Conservation (phyloP, 2,888 invertebrate species). For the Latrodectus elegans region DNA sequence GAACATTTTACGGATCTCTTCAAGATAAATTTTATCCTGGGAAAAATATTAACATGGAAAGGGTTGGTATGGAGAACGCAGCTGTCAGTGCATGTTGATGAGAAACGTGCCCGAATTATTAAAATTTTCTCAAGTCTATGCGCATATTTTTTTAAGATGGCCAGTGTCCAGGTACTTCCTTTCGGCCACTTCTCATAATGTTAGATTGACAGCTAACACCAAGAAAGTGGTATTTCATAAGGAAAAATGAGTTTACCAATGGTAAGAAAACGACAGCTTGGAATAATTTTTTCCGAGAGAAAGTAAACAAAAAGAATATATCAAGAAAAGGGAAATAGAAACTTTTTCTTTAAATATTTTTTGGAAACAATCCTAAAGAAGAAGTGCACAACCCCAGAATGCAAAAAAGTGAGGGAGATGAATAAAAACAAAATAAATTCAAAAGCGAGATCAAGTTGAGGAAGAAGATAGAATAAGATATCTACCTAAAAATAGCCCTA, state of each 20-base stretch:
- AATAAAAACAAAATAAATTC: slow-evolving; percentile 57
- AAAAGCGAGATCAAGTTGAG: slow-evolving; percentile 58
- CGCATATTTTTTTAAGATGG: slow-evolving; percentile 59
- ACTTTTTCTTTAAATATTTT: not conserved
- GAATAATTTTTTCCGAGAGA: slow-evolving; percentile 6
- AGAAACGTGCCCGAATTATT: slow-evolving; percentile 59
- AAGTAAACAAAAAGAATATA: slow-evolving; percentile 9
- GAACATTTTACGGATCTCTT: not conserved
- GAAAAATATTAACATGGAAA: slow-evolving; percentile 22
- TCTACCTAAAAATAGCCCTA: slow-evolving; percentile 52
- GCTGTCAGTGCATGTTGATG: slow-evolving; percentile 51
- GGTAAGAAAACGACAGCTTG: slow-evolving; percentile 60
- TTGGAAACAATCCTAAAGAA: slow-evolving; percentile 40
- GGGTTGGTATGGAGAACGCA: slow-evolving; percentile 13
- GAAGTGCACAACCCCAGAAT: slow-evolving; percentile 20
- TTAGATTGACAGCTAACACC: slow-evolving; percentile 54
- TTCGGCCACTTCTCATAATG: slow-evolving; percentile 41
- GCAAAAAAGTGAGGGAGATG: slow-evolving; percentile 20
- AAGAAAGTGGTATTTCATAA: slow-evolving; percentile 63
- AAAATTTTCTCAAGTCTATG: slow-evolving; percentile 56
- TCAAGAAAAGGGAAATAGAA: slow-evolving; percentile 10
- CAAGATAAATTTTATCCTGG: slow-evolving; percentile 22
- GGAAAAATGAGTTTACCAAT: slow-evolving; percentile 32
- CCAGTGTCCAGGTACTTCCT: slow-evolving; percentile 47
- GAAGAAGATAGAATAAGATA: slow-evolving; percentile 43